Base-by-base conservation (phyloP, 1,140 invertebrate species). In the Temnothorax nylanderi region DNA sequence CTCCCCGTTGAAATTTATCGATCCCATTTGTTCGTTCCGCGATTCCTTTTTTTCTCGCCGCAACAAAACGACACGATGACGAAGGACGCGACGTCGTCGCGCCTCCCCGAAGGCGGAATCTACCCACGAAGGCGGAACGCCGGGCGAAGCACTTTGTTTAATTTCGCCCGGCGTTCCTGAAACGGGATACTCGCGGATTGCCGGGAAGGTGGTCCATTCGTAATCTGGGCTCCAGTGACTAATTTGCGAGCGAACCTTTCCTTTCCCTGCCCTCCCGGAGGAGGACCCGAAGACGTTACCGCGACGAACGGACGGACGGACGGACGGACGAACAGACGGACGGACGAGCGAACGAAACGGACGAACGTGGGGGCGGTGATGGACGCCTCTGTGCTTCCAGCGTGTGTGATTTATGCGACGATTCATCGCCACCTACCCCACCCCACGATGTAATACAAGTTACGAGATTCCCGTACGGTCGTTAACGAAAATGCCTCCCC, bases 291-390 rank as follows among this genome's bases (percentile, higher is more conserved):
- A 88, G 87, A 89, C 92, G 88, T 88, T 85, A 76, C 49, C 58
- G 56, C 85, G 90, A 93, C 85, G 89, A 82, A 88, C 88, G 91
- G 81, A 88, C 88, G 91, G 72, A 88, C 87, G 89, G 77, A 88
- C 86, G 87, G 80, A 88, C 88, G 91, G n/a, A 88, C 88, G 91
- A 78, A 88, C 88, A 90, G 72, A 88, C 87, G 89, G 77, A 88
- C 86, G 87, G 80, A 88, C 88, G 91, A 82, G 81, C 87, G 92
- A 88, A 92, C 86, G 91, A 76, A 26, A 87, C 87, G 91, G 81
- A 88, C 87, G 90, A 81, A 88, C 87, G 93, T 91, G 92, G 89
- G 89, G 93, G 93, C 93, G 93, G 92, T 93, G 93, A 94, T 93
- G 93, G 93, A 93, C 93, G 93, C 92, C 92, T 88, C 86, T 86